Percentiles rank a stretch among this genome's conserved stretches.
phyloP scores from a whole-genome alignment of 2,888 invertebrate genomes.

The Plebejus argus region DNA sequence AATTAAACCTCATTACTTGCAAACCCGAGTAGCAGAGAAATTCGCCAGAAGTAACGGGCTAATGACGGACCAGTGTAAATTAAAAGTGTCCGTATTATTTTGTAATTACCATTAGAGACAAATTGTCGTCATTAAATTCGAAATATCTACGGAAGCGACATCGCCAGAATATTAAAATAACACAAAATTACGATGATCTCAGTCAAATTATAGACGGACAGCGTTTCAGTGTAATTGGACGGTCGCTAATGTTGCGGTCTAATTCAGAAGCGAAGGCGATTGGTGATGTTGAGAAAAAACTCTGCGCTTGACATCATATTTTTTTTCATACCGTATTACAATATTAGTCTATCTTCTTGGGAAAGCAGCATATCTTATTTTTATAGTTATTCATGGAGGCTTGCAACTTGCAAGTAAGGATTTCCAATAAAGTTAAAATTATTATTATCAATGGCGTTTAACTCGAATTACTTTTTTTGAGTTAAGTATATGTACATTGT shows the following conservation, averaged over 20 bases:
- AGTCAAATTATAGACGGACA: slow-evolving; percentile 61
- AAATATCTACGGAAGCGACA: slow-evolving; percentile 46
- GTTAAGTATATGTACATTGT: too few relatives aligned
- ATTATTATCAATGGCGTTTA: too few relatives aligned
- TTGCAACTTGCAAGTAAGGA: too few relatives aligned
- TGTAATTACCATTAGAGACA: slow-evolving; percentile 28
- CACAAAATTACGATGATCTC: slow-evolving; percentile 68
- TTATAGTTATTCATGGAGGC: too few relatives aligned
- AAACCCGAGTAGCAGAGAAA: not conserved
- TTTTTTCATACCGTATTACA: too few relatives aligned
- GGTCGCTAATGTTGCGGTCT: slow-evolving; percentile 49
- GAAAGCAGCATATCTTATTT: too few relatives aligned
- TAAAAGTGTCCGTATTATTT: slow-evolving; percentile 14
- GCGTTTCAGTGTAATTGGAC: slow-evolving; percentile 66
- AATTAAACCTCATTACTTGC: not conserved
- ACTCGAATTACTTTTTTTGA: too few relatives aligned
- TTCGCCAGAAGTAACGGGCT: not conserved
- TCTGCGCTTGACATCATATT: too few relatives aligned
- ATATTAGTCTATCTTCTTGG: too few relatives aligned
- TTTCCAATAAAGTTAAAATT: too few relatives aligned
- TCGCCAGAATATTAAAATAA: slow-evolving; percentile 62
- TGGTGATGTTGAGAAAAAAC: not conserved
- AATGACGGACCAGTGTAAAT: not conserved
- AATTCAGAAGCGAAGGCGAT: slow-evolving; percentile 44
- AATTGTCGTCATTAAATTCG: slow-evolving; percentile 28